Conservation (phyloP, 2,113 vertebrate genomes). For the Cepphus grylle region DNA sequence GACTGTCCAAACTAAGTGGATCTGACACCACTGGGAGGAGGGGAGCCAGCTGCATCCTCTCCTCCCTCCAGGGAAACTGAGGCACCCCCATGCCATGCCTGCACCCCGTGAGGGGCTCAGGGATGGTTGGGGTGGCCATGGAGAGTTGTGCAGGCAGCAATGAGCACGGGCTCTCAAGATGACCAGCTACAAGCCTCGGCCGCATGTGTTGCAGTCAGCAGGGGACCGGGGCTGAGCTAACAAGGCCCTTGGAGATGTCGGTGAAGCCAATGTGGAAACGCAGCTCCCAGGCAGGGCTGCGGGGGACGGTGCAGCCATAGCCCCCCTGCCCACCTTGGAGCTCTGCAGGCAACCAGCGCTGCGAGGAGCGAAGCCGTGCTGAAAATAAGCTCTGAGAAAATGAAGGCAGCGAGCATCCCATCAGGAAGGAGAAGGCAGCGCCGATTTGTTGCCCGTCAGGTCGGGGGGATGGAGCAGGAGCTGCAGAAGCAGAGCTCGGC, state of each 20-base stretch:
- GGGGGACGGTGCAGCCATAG: fast-evolving
- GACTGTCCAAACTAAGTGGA: background rate
- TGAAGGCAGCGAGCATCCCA: background rate
- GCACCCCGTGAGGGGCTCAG: fast-evolving
- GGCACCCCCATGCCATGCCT: fast-evolving
- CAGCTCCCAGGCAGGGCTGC: background rate
- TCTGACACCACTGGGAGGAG: background rate
- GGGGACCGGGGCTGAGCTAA: fast-evolving
- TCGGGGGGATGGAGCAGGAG: background rate
- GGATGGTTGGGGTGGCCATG: background rate
- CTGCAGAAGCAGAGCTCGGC: background rate
- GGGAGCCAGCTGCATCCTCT: background rate
- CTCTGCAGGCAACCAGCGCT: background rate
- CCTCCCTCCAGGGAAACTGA: background rate
- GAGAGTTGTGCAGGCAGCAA: background rate
- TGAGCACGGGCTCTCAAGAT: background rate
- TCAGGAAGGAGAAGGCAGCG: fast-evolving
- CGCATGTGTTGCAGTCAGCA: background rate
- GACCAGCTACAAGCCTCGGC: background rate
- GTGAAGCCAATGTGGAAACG: fast-evolving
- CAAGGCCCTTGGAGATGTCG: background rate
- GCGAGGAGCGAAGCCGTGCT: fast-evolving
- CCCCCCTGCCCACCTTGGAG: background rate
- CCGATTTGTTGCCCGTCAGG: background rate
- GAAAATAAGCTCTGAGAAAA: background rate